Base-by-base conservation (phyloP, 1,140 invertebrate genomes). In the Heliothis subflexa region DNA sequence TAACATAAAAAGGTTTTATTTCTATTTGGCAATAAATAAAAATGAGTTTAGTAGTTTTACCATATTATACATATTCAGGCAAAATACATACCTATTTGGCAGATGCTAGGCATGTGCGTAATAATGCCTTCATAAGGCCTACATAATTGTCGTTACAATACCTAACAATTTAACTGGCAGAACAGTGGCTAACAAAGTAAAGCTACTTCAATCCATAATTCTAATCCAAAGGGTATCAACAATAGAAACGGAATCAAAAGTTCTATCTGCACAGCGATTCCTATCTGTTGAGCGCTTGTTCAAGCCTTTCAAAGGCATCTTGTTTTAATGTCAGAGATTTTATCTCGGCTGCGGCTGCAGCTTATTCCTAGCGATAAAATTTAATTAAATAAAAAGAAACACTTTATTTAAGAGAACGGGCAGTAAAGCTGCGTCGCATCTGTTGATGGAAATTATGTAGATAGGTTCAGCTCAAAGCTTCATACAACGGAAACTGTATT, bases 241-340 rank as follows among this genome's bases (percentile, higher is more conserved):
- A 85, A 85, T 84, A 72, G 80, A 62, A 71, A 72, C 72, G 54
- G 45, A 83, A 84, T 86, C 64, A 77, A 85, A 81, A 80, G 77
- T 80, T 82, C 78, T 50, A 85, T 83, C 81, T 78, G 72, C 61
- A 59, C 76, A 61, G 71, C 68, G 82, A 88, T 88, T 80, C 72
- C 68, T 86, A 88, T 84, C 83, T 66, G 71, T 25, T 77, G 16
- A 12, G 52, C 70, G 47, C 33, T 74, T 66, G 62, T 52, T 61
- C 64, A n/a, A 71, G 78, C 71, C 78, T 72, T 82, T 82, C 73
- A 84, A 79, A 74, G 62, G 73, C 33, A 81, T 73, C 71, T 78
- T 52, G 79, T 74, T 81, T 82, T 84, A 85, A 83, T 80, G 78
- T 80, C 78, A 80, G 49, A 72, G 80, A 86, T 83, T 78, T 66